Evolutionary conservation across 2,113 vertebrate genomes (phyloP), one percentile per base, ranked within the genome.

Genomic region (Gila orcuttii): DNA sequence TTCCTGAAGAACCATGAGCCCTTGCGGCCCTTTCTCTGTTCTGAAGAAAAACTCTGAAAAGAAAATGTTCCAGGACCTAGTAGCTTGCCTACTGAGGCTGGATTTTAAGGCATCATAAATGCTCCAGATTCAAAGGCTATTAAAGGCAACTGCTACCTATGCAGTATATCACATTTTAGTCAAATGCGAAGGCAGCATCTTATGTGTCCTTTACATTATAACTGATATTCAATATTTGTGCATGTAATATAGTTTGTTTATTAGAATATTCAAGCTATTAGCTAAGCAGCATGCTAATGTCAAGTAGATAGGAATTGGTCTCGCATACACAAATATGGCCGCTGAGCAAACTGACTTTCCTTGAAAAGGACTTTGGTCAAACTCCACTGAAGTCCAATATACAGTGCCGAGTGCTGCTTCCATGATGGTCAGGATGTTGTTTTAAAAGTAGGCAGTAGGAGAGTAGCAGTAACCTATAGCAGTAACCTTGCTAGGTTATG

Each of bases 1-100:
- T 94, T 94, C 93, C 90, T 93, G 86, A 87, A 94, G 91, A 91
- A 90, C 89, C 85, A 17, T n/a, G 87, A 89, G 90, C 90, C 92
- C 92, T 92, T 89, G 93, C 90, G 91, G 88, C 91, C 88, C 89
- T 92, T 91, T 90, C 92, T 91, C 90, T 86, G 73, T 25, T 91
- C 50, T 77, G 50, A 77, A 55, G 75, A 93, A 42, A 83, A 74
- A 83, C 68, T 83, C 50, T 42, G 28, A 19, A 83, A 83, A 83
- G 45, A 73, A 28, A 33, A 60, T 79, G 47, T 19, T 77, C 75
- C 75, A 79, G 13, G 60, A 79, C 36, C 52, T 62, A 39, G 45
- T 33, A 15, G 55, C n/a, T 23, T 75, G 45, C 73, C 25, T 50
- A 75, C 12, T 47, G 45, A 77, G 50, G 10, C 1, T 8, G 75